Base-by-base conservation (phyloP, 2,888 invertebrate genomes). In the Drosophila yooni region DNA sequence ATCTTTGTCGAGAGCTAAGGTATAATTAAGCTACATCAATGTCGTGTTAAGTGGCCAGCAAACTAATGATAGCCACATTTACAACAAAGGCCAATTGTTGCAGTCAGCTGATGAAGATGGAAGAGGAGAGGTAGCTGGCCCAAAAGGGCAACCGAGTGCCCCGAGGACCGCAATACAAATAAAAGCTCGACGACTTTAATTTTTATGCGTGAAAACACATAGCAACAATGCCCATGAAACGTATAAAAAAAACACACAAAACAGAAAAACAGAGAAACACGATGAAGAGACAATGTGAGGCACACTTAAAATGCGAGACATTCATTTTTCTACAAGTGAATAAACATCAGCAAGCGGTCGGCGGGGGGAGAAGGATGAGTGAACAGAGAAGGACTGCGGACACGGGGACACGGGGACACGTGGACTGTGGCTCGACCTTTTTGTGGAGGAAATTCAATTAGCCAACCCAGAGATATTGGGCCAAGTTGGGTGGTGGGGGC, bases 11-110 rank as follows among this genome's bases (percentile, higher is more conserved):
- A 36, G 46, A 51, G 27, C 70, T 54, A 25, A 67, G 73, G 72
- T 79, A 91, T 92, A 92, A 92, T 92, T 92, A 92, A 92, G 91
- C 91, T 66, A 86, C 91, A 92, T 91, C 92, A 92, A 89, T 91
- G 87, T 84, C 79, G 81, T 87, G 91, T 92, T 92, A 91, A 92
- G 92, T 91, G 89, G 87, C 92, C 89, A 83, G 91, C 90, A 90
- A 91, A 91, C 92, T 92, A 92, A 92, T 92, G 92, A 92, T 91
- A 68, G 87, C 82, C 70, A 82, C 85, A 81, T 82, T 82, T 81
- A 79, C 86, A 83, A 88, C 91, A 91, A 89, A 89, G 90, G 89
- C 85, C 91, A 91, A 91, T 91, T 91, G 90, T 86, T 79, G 74
- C 60, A 53, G 67, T 43, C 50, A 51, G 64, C 56, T 63, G 62